Conservation (phyloP, 2,888 invertebrate species). For the Conus canariensis region DNA sequence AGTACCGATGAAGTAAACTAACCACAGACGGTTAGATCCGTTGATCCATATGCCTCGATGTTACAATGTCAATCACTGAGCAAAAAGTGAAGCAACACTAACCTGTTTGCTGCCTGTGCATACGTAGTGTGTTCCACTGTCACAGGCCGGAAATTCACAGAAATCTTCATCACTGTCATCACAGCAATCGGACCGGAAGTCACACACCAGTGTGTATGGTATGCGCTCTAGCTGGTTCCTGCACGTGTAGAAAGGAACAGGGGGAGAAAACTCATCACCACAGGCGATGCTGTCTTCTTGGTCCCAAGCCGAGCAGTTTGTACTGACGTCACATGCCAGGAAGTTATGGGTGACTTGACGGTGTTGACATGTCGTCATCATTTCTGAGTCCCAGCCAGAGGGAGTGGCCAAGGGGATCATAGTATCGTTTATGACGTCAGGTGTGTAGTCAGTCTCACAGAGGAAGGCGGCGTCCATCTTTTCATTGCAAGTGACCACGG, state of each 20-base stretch:
- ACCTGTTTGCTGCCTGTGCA: not conserved
- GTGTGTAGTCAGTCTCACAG: not conserved
- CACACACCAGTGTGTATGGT: conserved; percentile 30
- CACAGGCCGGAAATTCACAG: conserved; percentile 2
- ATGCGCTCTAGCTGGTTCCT: not conserved
- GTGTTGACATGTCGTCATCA: not conserved
- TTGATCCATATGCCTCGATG: too few species aligned
- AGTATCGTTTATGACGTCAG: not conserved
- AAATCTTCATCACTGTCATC: conserved; percentile 38
- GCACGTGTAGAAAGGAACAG: conserved; percentile 25
- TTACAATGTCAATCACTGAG: too few species aligned
- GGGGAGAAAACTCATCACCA: not conserved
- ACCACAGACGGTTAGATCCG: too few species aligned
- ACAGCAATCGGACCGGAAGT: conserved; percentile 9
- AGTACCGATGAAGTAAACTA: too few species aligned
- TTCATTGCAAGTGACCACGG: not conserved
- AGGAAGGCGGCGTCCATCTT: not conserved
- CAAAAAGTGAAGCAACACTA: too few species aligned
- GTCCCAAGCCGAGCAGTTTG: not conserved
- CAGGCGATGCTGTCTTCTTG: not conserved
- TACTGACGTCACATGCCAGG: conserved; percentile 19
- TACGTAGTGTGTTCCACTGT: not conserved
- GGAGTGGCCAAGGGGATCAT: not conserved
- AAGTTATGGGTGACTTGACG: not conserved
- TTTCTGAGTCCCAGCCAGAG: not conserved